Evolutionary conservation across 2,797 vertebrate species (phyloP), one percentile per base, ranked within the genome.

Genomic region (Momotus momota): DNA sequence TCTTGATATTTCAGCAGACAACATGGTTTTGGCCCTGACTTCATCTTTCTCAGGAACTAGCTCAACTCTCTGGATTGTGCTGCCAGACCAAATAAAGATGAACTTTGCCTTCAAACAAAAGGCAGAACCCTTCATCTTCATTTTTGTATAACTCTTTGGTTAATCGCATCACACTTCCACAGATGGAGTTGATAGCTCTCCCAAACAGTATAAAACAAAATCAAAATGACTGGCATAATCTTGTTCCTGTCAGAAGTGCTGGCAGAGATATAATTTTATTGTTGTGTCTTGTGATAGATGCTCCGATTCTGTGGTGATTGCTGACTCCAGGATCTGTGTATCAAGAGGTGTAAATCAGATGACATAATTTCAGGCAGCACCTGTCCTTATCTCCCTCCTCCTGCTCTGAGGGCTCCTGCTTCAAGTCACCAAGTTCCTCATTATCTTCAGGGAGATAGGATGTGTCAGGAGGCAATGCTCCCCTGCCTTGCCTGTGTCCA

Each of bases 71-170:
- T 48, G 23, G 20, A 35, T 31, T 48, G 38, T 43, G 48, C 51
- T 90, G 79, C 57, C 75, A 90, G 35, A 85, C 61, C 57, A 88
- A 88, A 92, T 40, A 86, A 82, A 88, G 67, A 61, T 29, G 43
- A 92, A 26, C 66, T 90, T 81, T 57, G 66, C 74, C 70, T 73
- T 87, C 48, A 81, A 38, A 78, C 25, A 46, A 77, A 41, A 84
- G 79, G 35, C 74, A 52, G 62, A 87, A 69, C 10, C 3, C 89
- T 73, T 33, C 8, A 3, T 49, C 41, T 55, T 72, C 14, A 18
- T 78, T 81, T 81, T 65, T 46, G 6, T 35, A 20, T 61, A 75
- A 52, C 13, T 84, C 41, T 46, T 73, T 57, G 31, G 33, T 61
- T 73, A 85, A 57, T 43, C 15, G 1, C 48, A 74, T 94, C 74